Percentiles rank a stretch among this genome's conserved stretches.
Conservation (phyloP, 2,113 vertebrate genomes). For the Onychorhynchus coronatus region DNA sequence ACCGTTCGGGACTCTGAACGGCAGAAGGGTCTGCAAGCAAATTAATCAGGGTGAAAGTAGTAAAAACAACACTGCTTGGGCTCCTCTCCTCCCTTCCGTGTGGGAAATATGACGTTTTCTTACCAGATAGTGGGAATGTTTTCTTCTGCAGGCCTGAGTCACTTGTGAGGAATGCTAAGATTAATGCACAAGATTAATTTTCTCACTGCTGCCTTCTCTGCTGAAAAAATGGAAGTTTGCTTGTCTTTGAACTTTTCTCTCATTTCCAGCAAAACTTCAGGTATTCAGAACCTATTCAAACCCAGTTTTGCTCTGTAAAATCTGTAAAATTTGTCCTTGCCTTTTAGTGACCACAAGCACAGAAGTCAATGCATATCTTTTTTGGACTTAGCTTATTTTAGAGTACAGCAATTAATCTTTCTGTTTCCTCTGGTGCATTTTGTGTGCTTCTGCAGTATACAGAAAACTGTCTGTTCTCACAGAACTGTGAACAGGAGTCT, state of each 20-base stretch:
- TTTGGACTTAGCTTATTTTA: neutral
- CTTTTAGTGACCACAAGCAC: neutral
- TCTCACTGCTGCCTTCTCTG: conserved; percentile 9
- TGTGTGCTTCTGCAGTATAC: neutral
- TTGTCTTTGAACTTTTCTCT: neutral
- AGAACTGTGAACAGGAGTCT: neutral
- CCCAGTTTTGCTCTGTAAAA: neutral
- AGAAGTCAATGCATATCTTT: neutral
- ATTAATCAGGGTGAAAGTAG: neutral
- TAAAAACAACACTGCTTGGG: neutral
- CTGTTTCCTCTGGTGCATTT: neutral
- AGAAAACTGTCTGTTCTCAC: neutral
- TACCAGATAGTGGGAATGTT: conserved; percentile 63
- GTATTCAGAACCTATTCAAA: neutral
- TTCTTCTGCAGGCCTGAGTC: conserved; percentile 62
- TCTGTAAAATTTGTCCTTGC: neutral
- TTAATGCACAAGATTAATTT: conserved; percentile 58
- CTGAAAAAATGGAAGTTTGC: conserved; percentile 2
- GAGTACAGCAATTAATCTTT: neutral
- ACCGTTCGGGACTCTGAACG: neutral
- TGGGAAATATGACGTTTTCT: conserved; percentile 68
- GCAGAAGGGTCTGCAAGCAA: neutral
- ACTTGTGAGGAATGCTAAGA: conserved; percentile 72
- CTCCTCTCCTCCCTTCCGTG: neutral
- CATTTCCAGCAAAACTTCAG: neutral